Percentiles rank a stretch among this genome's conserved stretches.
Conservation (phyloP, 2,113 vertebrate species). For the Oceanodroma tethys region DNA sequence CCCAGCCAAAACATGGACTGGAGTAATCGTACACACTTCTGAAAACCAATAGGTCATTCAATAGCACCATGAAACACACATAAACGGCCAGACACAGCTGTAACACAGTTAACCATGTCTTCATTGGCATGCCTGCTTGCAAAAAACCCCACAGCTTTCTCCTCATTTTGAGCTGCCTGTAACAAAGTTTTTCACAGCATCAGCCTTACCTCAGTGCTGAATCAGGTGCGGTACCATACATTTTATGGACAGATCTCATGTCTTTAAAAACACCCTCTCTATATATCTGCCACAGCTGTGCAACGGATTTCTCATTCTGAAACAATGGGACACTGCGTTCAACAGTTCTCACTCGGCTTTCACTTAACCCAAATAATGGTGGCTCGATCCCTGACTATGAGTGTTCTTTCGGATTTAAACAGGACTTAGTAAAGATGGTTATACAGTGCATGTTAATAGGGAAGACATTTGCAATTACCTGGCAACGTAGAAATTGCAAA, state of each 20-base stretch:
- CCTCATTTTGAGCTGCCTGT: background rate
- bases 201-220: background rate
- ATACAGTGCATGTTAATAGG: background rate
- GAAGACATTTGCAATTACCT: constrained; percentile 26
- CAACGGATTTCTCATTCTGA: background rate
- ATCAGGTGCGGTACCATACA: background rate
- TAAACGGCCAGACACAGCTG: background rate
- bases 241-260: background rate
- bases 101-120: background rate
- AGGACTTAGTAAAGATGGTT: background rate
- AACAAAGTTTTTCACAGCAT: background rate
- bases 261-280: background rate
- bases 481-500: constrained; percentile 5
- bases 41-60: background rate
- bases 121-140: background rate
- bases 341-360: background rate
- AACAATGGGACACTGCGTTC: background rate
- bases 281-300: background rate
- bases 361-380: background rate
- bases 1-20: background rate
- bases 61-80: background rate
- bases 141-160: background rate
- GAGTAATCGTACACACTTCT: background rate
- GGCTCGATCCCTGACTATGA: background rate
- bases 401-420: background rate